A percentile compares a stretch with the other conserved stretches of the same genome.
These are phyloP conservation scores for Parnassius glacialis DNA, from an alignment of 2,888 invertebrate species.

Conservation along the genomic window DNA sequence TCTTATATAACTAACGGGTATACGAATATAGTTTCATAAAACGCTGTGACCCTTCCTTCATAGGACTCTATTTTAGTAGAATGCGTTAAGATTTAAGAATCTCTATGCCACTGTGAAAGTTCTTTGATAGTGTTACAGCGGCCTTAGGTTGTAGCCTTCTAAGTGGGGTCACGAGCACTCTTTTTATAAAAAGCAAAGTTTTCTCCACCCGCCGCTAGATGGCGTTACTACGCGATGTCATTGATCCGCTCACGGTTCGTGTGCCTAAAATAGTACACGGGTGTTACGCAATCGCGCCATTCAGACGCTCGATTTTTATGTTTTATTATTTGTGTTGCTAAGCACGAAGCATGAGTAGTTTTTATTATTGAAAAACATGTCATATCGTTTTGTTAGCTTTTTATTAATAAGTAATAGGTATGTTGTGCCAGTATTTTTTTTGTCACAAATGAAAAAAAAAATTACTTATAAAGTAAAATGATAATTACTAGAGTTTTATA, in stretches of 20 bases:
- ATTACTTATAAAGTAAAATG: too few species aligned
- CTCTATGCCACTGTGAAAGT: slow-evolving; percentile 24
- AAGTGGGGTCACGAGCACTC: slow-evolving; percentile 35
- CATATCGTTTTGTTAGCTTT: too few species aligned
- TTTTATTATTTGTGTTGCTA: slow-evolving; percentile 27
- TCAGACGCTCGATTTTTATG: slow-evolving; percentile 29
- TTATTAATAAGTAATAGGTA: too few species aligned
- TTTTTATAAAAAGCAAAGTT: slow-evolving; percentile 4
- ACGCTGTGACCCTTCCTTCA: slow-evolving; percentile 1
- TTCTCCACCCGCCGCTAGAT: slow-evolving; percentile 48
- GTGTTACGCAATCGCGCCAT: slow-evolving; percentile 47
- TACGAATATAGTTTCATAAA: too few species aligned
- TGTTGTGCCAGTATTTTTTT: too few species aligned
- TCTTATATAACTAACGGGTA: too few species aligned
- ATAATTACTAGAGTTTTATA: too few species aligned
- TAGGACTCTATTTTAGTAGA: slow-evolving; percentile 14
- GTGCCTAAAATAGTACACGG: slow-evolving; percentile 57
- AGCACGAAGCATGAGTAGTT: slow-evolving; percentile 4
- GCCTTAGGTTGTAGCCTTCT: slow-evolving; percentile 22
- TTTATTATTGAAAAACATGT: not conserved
- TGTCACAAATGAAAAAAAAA: too few species aligned
- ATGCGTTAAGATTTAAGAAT: slow-evolving; percentile 5
- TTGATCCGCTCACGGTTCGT: slow-evolving; percentile 53
- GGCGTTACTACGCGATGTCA: slow-evolving; percentile 51
- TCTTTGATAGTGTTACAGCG: slow-evolving; percentile 26